Percentiles rank a stretch among this genome's conserved stretches.
phyloP scores from a whole-genome alignment of 2,888 invertebrate species.

The Drosophila crucigera region DNA sequence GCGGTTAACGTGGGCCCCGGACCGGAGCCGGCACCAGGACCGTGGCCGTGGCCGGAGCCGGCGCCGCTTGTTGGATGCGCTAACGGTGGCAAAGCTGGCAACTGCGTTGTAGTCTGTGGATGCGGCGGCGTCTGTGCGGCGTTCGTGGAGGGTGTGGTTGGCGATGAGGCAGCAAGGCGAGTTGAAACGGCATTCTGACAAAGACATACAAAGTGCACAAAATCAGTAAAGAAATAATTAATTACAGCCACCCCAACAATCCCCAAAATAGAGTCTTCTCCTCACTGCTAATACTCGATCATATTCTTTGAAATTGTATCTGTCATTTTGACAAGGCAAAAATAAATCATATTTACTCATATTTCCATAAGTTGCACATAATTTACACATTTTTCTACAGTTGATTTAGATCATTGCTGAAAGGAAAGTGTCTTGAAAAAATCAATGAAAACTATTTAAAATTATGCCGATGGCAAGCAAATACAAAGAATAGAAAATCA shows the following conservation, averaged over 20 bases:
- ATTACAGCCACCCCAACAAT: neutral
- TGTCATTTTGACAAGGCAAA: neutral
- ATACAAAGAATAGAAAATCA: neutral
- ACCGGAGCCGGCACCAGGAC: conserved; percentile 33
- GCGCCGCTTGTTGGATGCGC: conserved; percentile 66
- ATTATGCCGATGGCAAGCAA: neutral
- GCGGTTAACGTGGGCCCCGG: conserved; percentile 65
- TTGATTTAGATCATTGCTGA: neutral
- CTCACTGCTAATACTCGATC: neutral
- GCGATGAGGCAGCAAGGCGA: conserved; percentile 90
- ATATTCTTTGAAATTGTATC: neutral
- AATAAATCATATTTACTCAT: neutral
- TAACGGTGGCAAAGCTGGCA: conserved; percentile 66
- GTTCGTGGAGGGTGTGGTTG: conserved; percentile 85
- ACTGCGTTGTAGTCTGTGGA: conserved; percentile 64
- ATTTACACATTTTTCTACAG: neutral
- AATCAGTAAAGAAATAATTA: conserved; percentile 2
- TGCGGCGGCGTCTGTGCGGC: conserved; percentile 86
- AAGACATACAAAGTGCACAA: neutral
- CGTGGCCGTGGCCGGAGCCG: conserved; percentile 28
- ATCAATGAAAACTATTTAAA: neutral
- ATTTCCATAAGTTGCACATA: neutral
- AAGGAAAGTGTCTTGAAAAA: neutral
- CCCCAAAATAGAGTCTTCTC: neutral
- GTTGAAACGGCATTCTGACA: conserved; percentile 88